Evolutionary conservation across 2,113 vertebrate species (phyloP), one percentile per base, ranked within the genome.

Genomic region (Panurus biarmicus): DNA sequence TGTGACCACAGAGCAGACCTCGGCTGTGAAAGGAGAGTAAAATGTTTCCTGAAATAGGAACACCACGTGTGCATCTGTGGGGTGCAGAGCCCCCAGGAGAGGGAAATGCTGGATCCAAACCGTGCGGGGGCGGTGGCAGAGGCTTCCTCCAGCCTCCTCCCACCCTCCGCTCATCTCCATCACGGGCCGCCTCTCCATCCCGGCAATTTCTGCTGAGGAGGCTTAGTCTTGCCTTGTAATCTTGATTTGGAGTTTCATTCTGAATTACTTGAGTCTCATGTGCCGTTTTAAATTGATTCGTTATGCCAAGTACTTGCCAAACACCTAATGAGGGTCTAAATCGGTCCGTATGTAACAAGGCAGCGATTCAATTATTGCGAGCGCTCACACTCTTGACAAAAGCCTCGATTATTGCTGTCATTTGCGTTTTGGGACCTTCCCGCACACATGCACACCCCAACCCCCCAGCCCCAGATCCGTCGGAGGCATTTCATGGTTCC

Each of bases 251-350:
- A 51, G 61, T 90, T 96, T 84, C 85, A 16, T 90, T 72, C 77
- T 74, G 77, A 95, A 88, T 87, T 73, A 56, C 53, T 73, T 38
- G 48, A 70, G 62, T 87, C 75, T 93, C 67, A 13, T 67, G 91
- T 71, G 95, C 94, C 50, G 15, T 61, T 92, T 93, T 66, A 81
- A 93, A 89, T 70, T 11, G 82, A 92, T 96, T 96, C 65, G 51
- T 86, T 94, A 85, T 94, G 92, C 88, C 91, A 93, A 96, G 51
- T 69, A 48, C 50, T 94, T 96, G 91, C 94, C 95, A 96, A 88
- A 86, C 33, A 45, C 62, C 35, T 94, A 95, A 93, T 86, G 57
- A 89, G 90, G 66, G 71, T 35, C 95, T 92, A 92, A 95, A 95
- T 94, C 24, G 4, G 60, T 51, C 69, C 8, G 14, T n/a, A 3